Base-by-base conservation (phyloP, 2,888 invertebrate genomes). In the Agapetus fuscipes region DNA sequence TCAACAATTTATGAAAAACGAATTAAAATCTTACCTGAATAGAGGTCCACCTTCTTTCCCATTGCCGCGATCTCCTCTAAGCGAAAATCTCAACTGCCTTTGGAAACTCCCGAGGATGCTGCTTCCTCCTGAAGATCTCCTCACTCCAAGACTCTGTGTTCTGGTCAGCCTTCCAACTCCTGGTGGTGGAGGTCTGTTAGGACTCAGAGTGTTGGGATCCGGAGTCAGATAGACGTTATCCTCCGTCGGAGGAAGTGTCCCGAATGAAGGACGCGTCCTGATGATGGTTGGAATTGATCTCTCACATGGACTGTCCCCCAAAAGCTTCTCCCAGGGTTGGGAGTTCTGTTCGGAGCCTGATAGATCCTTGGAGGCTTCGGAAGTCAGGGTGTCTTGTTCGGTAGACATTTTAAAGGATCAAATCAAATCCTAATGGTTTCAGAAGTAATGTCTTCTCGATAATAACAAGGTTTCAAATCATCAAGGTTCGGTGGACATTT, bases 101-200 rank as follows among this genome's bases (percentile, higher is more conserved):
- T 72, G 71, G 50, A 75, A 62, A 25, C 72, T 63, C 39, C 66
- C 67, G 46, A 75, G 61, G 25, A 76, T 59, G 47, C 75, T 72
- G 17, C 52, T 56, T 40, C 57, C 58, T 36, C 70, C 66, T 53
- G 66, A 67, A 51, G 63, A 66, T 53, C 66, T 63, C 38, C 66
- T 61, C 51, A 66, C 68, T 52, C 65, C 68, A 43, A 68, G 57
- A 52, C 67, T 69, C 54, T 66, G 69, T 30, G 69, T 68, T 37
- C 68, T 60, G 48, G 61, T 66, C 53, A 70, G 52, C 54, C 48
- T 37, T 1, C 45, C 48, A 4, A 48, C 43, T n/a, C 45, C 45
- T 2, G 48, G 45, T 4, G 48, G 45, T 2, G 48, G 48, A 10
- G 45, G 48, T n/a, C 42, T 42, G 25, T 48, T 48, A 3, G 48